Percentiles rank a stretch among this genome's conserved stretches.
phyloP scores from a whole-genome alignment of 2,888 invertebrate genomes.

The Caenorhabditis zanzibari region DNA sequence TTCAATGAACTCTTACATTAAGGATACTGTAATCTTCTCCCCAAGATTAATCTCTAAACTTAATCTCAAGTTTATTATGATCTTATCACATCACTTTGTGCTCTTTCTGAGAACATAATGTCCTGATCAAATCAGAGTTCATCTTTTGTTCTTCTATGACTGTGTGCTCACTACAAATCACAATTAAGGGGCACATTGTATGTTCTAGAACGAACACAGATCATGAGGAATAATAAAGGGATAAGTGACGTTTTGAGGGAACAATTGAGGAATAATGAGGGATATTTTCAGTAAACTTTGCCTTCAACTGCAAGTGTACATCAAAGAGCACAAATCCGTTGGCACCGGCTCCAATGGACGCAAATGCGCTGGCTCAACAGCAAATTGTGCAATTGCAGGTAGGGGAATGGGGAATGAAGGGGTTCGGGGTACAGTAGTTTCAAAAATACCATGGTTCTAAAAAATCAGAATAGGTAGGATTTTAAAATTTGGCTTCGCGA shows the following conservation, averaged over 20 bases:
- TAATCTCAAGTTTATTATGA: neutral
- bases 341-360: constrained; percentile 75
- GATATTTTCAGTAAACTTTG: constrained; percentile 69
- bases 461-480: too few species aligned
- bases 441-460: too few species aligned
- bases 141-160: neutral
- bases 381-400: constrained; percentile 82
- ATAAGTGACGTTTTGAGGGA: neutral
- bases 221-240: neutral
- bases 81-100: constrained; percentile 11
- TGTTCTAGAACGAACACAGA: neutral
- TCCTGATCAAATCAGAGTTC: constrained; percentile 13
- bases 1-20: neutral
- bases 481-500: too few species aligned
- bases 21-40: neutral
- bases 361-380: constrained; percentile 80
- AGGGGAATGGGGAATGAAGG: neutral
- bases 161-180: constrained; percentile 4
- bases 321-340: constrained; percentile 69
- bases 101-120: neutral
- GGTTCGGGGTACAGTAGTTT: too few species aligned
- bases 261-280: constrained; percentile 2
- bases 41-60: neutral
- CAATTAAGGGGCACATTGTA: constrained; percentile 10
- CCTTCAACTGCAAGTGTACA: constrained; percentile 74